Percentiles rank a stretch among this genome's conserved stretches.
These are phyloP conservation scores for Suillia variegata DNA, from an alignment of 2,888 invertebrate species.

Conservation along the genomic window DNA sequence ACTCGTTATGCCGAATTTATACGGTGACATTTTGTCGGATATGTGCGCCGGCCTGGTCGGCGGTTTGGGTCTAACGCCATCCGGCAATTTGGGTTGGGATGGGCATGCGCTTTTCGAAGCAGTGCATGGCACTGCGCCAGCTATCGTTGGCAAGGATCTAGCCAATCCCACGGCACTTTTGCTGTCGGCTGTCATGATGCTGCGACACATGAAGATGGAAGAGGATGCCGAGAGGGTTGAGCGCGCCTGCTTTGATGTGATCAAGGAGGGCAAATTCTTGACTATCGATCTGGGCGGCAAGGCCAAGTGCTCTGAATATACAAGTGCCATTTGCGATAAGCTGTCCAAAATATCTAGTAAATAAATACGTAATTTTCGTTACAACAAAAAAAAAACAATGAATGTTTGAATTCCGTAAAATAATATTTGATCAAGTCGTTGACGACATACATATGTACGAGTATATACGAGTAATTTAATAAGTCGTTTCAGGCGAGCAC, in stretches of 20 bases:
- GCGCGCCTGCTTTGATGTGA: conserved; percentile 80
- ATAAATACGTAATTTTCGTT: too few relatives aligned
- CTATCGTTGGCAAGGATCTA: conserved; percentile 96
- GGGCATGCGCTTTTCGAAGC: conserved; percentile 98
- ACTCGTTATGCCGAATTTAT: conserved; percentile 97
- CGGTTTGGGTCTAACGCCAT: conserved; percentile 96
- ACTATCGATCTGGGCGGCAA: conserved; percentile 97
- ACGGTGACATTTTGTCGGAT: conserved; percentile 99
- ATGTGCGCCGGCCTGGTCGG: conserved; percentile 99
- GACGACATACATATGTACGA: too few relatives aligned
- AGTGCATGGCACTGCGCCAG: conserved; percentile 98
- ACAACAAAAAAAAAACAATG: too few relatives aligned
- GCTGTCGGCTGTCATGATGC: conserved; percentile 98
- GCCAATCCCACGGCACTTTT: conserved; percentile 98
- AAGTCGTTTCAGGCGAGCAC: too few relatives aligned
- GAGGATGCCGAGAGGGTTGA: conserved; percentile 82
- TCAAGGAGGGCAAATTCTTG: conserved; percentile 81
- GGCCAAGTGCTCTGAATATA: conserved; percentile 96
- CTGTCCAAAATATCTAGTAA: too few relatives aligned
- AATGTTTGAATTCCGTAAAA: too few relatives aligned
- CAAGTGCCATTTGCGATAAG: conserved; percentile 82
- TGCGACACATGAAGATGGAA: conserved; percentile 86
- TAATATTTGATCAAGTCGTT: too few relatives aligned
- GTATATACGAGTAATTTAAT: too few relatives aligned
- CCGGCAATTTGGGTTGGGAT: conserved; percentile 96